phyloP scores from a whole-genome alignment of 1,140 invertebrate species.

The Papilio dardanus region DNA sequence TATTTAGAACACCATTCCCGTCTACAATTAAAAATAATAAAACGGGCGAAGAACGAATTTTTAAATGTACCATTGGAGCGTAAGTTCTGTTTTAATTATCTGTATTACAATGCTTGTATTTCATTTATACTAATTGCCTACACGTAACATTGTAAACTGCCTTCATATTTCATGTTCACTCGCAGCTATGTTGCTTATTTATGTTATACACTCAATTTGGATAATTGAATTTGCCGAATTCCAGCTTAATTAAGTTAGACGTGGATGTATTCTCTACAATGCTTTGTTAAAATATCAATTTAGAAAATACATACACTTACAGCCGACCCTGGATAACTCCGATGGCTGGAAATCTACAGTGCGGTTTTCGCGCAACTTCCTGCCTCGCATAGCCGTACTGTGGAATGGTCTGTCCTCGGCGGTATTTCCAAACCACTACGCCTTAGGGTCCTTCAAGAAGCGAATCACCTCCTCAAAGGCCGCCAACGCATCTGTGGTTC shows the following conservation, averaged over 20 bases:
- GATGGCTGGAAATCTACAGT: too few species aligned
- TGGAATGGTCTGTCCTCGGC: too few species aligned
- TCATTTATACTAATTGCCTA: neutral
- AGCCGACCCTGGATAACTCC: too few species aligned
- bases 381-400: too few species aligned
- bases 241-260: neutral
- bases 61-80: neutral
- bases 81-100: neutral
- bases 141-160: neutral
- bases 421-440: too few species aligned
- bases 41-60: neutral
- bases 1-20: neutral
- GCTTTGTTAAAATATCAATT: neutral
- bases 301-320: neutral
- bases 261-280: neutral
- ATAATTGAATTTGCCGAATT: conserved; percentile 14
- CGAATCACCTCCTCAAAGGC: too few species aligned
- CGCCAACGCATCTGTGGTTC: too few species aligned
- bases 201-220: neutral
- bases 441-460: too few species aligned
- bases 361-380: too few species aligned
- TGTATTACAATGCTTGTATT: neutral
- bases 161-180: conserved; percentile 1
- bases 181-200: neutral
- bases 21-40: neutral